Conservation (phyloP, 2,113 vertebrate species). For the Cochlearius cochlearius region DNA sequence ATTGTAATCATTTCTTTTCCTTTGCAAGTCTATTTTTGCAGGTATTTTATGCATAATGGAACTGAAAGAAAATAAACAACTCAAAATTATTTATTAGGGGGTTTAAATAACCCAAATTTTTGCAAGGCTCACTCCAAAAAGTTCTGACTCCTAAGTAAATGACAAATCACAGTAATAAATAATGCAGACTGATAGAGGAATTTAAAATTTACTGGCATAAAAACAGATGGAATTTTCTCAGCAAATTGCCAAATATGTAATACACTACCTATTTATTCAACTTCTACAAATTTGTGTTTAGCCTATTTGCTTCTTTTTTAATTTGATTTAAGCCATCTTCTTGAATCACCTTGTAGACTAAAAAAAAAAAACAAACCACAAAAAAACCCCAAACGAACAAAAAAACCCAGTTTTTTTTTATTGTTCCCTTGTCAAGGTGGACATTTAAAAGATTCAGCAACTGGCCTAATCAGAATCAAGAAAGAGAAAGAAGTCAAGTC, state of each 20-base stretch:
- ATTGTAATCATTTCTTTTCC: neutral
- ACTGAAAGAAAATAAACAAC: neutral
- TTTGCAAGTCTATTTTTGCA: neutral
- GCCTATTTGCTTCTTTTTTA: neutral
- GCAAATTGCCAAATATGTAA: neutral
- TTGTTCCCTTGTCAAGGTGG: neutral
- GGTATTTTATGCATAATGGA: neutral
- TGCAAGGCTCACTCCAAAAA: neutral
- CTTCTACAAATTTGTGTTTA: neutral
- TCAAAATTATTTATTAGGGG: neutral
- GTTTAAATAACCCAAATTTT: neutral
- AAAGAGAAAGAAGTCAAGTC: neutral
- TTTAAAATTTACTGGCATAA: neutral
- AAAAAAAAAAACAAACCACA: neutral
- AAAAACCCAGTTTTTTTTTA: neutral
- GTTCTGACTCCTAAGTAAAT: neutral
- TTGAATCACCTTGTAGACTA: neutral
- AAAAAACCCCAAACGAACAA: neutral
- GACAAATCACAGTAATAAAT: constrained; percentile 23
- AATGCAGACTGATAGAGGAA: neutral
- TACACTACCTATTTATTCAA: neutral
- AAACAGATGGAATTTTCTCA: neutral
- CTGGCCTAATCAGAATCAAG: neutral
- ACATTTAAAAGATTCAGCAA: neutral
- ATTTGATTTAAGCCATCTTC: neutral